phyloP scores from a whole-genome alignment of 2,888 invertebrate species.

The Marronus borbonicus region DNA sequence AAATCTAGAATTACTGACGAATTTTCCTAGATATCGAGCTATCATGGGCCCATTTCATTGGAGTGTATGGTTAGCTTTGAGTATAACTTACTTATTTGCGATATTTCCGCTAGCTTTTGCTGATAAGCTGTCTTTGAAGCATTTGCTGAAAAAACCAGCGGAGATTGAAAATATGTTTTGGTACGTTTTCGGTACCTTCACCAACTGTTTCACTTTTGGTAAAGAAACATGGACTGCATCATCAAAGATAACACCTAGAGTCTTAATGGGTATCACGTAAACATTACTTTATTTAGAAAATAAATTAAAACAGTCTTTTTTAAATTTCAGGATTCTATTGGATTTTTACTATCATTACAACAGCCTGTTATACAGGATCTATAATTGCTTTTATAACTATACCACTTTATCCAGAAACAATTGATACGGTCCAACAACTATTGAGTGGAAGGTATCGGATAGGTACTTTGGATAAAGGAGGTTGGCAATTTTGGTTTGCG shows the following conservation, averaged over 20 bases:
- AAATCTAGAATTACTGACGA: constrained; percentile 53
- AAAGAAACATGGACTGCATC: constrained; percentile 82
- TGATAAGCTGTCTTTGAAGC: constrained; percentile 78
- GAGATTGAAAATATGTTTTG: constrained; percentile 90
- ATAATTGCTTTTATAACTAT: constrained; percentile 89
- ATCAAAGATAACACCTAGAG: constrained; percentile 78
- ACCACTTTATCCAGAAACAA: constrained; percentile 82
- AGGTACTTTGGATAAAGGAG: constrained; percentile 82
- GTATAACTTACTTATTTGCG: constrained; percentile 80
- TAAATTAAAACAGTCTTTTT: background rate
- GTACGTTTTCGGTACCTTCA: constrained; percentile 90
- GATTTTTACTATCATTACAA: constrained; percentile 89
- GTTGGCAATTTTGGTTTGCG: constrained; percentile 83
- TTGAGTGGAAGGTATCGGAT: constrained; percentile 79
- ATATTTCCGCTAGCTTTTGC: constrained; percentile 84
- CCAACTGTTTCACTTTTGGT: constrained; percentile 85
- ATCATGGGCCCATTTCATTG: constrained; percentile 89
- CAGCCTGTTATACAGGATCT: constrained; percentile 87
- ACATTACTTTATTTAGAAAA: background rate
- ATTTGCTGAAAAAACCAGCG: constrained; percentile 79
- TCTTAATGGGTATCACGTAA: constrained; percentile 76
- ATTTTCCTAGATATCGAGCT: constrained; percentile 78
- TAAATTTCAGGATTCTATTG: constrained; percentile 80
- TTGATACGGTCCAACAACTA: constrained; percentile 80
- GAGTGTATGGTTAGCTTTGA: constrained; percentile 85